Base-by-base conservation (phyloP, 2,888 invertebrate genomes). In the Pterostichus niger region DNA sequence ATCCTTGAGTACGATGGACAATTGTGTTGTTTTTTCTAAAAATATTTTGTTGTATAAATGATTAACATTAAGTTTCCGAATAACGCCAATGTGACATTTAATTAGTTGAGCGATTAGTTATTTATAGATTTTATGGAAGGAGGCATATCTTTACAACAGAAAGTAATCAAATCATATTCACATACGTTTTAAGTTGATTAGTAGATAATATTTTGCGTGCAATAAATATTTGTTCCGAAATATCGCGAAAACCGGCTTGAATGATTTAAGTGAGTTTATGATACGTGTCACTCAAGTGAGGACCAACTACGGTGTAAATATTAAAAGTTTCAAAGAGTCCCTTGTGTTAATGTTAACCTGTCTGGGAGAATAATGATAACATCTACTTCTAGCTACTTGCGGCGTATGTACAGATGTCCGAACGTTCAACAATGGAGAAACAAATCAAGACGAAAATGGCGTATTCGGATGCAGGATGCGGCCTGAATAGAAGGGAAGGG, bases 371-470 rank as follows among this genome's bases (percentile, higher is more conserved):
- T 40, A 2, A 40, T 40, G 59, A 82, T 75, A 82, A 44, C 75
- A 75, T 73, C 56, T 75, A 73, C 13, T 54, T 3, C 75, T 75
- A 71, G 40, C 73, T 73, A 82, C 49, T 80, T 82, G 75, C 73
- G 82, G 82, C 82, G 46, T 82, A 82, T 82, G 75, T 82, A 82
- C 82, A 82, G 35, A 73, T 82, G 78, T 59, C 40, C 78, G 79
- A 64, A 59, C 54, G 13, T 81, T 71, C 56, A 81, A 81, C 81
- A 80, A 80, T 61, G 46, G 44, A 75, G 10, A 71, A 49, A 64
- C 64, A 75, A 75, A 71, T 71, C 44, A 71, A 71, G 68, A 24
- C 68, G 68, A 78, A 31, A 61, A 61, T 40, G 79, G 79, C 33
- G 52, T 79, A 40, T 64, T 79, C 49, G 64, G 79, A 64, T 64